Conservation (phyloP, 2,888 invertebrate genomes). For the Leucophenga maculata region DNA sequence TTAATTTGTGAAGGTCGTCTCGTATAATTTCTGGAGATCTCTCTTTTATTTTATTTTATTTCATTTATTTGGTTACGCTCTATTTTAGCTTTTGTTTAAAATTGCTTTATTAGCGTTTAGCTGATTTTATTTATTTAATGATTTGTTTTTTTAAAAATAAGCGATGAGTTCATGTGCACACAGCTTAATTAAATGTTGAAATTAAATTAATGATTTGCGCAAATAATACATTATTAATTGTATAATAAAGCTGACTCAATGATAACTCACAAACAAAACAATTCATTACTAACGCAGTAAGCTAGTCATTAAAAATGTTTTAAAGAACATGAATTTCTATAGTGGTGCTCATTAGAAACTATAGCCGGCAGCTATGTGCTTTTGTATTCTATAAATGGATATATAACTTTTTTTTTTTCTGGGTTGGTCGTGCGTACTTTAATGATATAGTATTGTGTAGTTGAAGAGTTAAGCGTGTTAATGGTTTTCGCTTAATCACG, state of each 20-base stretch:
- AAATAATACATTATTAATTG: conserved; percentile 9
- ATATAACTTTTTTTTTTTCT: too few relatives aligned
- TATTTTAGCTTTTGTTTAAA: conserved; percentile 25
- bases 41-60: conserved; percentile 32
- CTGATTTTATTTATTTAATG: conserved; percentile 13
- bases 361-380: background rate
- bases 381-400: conserved; percentile 25
- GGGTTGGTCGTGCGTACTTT: background rate
- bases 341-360: background rate
- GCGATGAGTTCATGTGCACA: conserved; percentile 56
- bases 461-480: background rate
- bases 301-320: conserved; percentile 52
- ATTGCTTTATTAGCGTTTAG: conserved; percentile 16
- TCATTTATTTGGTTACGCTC: background rate
- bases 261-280: conserved; percentile 39
- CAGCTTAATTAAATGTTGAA: conserved; percentile 19
- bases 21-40: conserved; percentile 23
- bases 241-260: conserved; percentile 26
- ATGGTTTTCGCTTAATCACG: too few relatives aligned
- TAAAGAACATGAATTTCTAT: conserved; percentile 26
- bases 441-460: background rate
- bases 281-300: conserved; percentile 37
- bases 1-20: conserved; percentile 60
- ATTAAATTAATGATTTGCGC: conserved; percentile 19
- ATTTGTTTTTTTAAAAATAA: conserved; percentile 49